Base-by-base conservation (phyloP, 2,797 vertebrate species). In the Denticeps clupeoides region DNA sequence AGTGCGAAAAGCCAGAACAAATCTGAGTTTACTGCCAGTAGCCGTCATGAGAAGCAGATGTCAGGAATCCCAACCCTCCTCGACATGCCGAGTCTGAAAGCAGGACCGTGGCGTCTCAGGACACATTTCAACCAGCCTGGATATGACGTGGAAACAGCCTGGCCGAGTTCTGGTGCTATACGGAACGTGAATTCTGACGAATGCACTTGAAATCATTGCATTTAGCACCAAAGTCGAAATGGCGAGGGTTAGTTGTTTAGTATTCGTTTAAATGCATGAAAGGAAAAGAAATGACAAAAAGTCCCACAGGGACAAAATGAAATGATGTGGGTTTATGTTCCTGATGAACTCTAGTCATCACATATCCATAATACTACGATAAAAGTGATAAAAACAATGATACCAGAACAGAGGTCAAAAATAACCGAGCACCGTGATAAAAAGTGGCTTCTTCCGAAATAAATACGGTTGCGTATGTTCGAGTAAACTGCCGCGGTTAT, bases 281-380 rank as follows among this genome's bases (percentile, higher is more conserved):
- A 9, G 31, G 29, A 42, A 49, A 47, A 5, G 41, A 31, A 18
- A 43, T 69, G 9, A 57, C 69, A 62, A 80, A 68, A 68, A 67
- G 71, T 83, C 85, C 84, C 82, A 87, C 84, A 25, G 89, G 89
- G 89, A 97, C 87, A 85, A 93, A 85, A 81, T 79, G 6, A 80
- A 73, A 33, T 57, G 32, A 51, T 37, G 26, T 33, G 45, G 53
- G 15, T 33, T 46, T 49, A 37, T 68, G 55, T 71, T 70, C 65
- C 60, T 49, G 65, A 49, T 58, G 46, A 68, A 69, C 48, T 60
- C 32, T 2, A 48, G 60, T 60, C 63, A 61, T 63, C 38, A 53
- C 56, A 60, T 64, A 70, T 60, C 61, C 62, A 47, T 63, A 70
- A 69, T 62, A 70, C 70, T 59, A 72, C 63, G 75, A 64, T 71